Percentiles rank a stretch among this genome's conserved stretches.
phyloP scores from a whole-genome alignment of 2,113 vertebrate species.

The Gila orcuttii region DNA sequence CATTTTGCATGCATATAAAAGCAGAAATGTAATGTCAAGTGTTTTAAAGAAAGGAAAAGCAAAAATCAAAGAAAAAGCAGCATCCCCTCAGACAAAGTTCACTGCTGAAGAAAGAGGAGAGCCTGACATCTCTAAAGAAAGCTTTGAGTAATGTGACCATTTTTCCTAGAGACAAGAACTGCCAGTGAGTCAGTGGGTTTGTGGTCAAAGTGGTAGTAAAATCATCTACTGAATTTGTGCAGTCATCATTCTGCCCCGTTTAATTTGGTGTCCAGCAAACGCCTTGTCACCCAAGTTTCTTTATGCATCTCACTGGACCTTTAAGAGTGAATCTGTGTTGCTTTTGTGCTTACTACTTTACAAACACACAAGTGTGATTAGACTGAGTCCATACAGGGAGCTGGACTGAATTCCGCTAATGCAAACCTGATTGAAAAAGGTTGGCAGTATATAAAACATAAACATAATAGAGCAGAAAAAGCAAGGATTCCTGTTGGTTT shows the following conservation, averaged over 20 bases:
- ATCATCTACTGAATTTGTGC: not conserved
- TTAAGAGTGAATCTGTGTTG: not conserved
- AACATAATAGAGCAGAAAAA: too few relatives aligned
- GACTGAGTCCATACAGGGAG: not conserved
- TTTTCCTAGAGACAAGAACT: constrained; percentile 21
- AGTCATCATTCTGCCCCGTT: not conserved
- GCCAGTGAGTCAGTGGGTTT: not conserved
- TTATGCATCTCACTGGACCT: not conserved
- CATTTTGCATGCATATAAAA: not conserved
- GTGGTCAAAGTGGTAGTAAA: constrained; percentile 16
- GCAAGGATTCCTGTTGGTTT: too few relatives aligned
- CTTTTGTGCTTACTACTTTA: not conserved
- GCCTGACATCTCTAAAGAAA: constrained; percentile 5
- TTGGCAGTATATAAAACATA: too few relatives aligned
- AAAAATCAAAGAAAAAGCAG: not conserved
- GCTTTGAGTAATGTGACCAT: constrained; percentile 4
- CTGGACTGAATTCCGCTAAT: not conserved
- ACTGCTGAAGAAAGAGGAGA: not conserved
- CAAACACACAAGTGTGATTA: not conserved
- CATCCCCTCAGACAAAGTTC: not conserved
- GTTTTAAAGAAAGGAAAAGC: not conserved
- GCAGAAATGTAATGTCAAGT: not conserved
- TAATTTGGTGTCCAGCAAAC: not conserved
- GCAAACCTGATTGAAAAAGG: not conserved
- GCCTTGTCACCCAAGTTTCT: constrained; percentile 26